Evolutionary conservation across 2,113 vertebrate species (phyloP).

Genomic region (Trogon melanurus): DNA sequence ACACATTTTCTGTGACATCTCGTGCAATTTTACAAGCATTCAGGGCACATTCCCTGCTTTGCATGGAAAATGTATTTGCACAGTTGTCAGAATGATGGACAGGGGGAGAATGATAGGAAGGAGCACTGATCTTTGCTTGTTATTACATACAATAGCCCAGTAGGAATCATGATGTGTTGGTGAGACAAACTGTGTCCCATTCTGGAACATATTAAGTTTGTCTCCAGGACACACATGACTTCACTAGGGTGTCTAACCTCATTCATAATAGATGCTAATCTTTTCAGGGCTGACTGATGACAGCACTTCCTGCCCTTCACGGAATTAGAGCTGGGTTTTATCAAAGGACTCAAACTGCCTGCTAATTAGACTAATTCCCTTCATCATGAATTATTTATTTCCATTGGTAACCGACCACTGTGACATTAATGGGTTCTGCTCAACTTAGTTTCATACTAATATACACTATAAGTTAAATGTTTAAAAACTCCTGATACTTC

Average conservation of each 20-base stretch:
- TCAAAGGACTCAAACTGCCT: constrained; percentile 98
- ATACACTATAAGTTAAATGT: constrained; percentile 83
- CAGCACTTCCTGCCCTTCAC: constrained; percentile 96
- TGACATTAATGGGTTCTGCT: constrained; percentile 93
- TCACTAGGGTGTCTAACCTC: constrained; percentile 92
- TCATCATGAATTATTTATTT: constrained; percentile 99
- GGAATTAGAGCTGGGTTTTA: constrained; percentile 95
- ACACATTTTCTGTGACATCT: constrained; percentile 74
- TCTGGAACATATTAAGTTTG: constrained; percentile 97
- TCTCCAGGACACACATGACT: constrained; percentile 96
- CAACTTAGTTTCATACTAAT: constrained; percentile 91
- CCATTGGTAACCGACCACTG: constrained; percentile 95
- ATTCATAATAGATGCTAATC: constrained; percentile 99
- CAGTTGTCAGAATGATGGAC: constrained; percentile 93
- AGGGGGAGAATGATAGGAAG: constrained; percentile 79
- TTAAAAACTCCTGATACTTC: constrained; percentile 79
- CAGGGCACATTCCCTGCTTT: constrained; percentile 79
- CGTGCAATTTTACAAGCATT: constrained; percentile 75
- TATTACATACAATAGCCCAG: constrained; percentile 89
- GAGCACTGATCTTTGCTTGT: constrained; percentile 80
- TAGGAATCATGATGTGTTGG: constrained; percentile 83
- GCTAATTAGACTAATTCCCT: constrained; percentile 99
- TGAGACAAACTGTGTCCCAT: constrained; percentile 90
- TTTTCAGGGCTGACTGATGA: constrained; percentile 97
- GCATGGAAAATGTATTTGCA: constrained; percentile 91